Evolutionary conservation across 2,113 vertebrate genomes (phyloP).

Genomic region (Chaetorhynchus papuensis): DNA sequence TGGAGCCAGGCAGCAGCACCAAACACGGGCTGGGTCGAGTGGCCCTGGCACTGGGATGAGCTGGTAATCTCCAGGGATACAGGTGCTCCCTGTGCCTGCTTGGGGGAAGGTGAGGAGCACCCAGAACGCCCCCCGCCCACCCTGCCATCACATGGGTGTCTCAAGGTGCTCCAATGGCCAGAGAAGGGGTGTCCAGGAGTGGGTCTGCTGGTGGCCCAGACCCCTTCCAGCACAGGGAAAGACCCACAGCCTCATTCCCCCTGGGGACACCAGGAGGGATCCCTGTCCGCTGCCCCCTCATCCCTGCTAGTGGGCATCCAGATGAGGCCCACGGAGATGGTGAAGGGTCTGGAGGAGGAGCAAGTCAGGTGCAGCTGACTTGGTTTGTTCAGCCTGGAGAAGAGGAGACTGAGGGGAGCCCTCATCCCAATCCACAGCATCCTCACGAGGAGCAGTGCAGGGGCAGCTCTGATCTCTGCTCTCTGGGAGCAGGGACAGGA

Average conservation of each 20-base stretch:
- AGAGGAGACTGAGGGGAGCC: not conserved
- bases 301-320: not conserved
- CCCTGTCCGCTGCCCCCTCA: fast-evolving
- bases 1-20: not conserved
- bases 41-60: not conserved
- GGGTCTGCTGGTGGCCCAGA: not conserved
- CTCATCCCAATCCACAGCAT: not conserved
- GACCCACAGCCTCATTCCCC: fast-evolving
- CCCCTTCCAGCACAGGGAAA: not conserved
- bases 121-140: not conserved
- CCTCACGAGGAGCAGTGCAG: fast-evolving
- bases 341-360: not conserved
- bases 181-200: fast-evolving
- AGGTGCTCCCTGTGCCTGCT: not conserved
- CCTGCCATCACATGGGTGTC: fast-evolving
- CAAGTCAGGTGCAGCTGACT: not conserved
- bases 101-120: not conserved
- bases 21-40: not conserved
- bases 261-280: not conserved
- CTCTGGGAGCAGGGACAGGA: not conserved
- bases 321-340: not conserved
- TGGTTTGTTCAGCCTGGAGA: not conserved
- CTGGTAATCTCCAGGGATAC: not conserved
- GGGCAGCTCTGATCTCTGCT: not conserved
- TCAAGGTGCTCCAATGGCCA: not conserved